Base-by-base conservation (phyloP, 2,888 invertebrate genomes). In the Hesperia comma region DNA sequence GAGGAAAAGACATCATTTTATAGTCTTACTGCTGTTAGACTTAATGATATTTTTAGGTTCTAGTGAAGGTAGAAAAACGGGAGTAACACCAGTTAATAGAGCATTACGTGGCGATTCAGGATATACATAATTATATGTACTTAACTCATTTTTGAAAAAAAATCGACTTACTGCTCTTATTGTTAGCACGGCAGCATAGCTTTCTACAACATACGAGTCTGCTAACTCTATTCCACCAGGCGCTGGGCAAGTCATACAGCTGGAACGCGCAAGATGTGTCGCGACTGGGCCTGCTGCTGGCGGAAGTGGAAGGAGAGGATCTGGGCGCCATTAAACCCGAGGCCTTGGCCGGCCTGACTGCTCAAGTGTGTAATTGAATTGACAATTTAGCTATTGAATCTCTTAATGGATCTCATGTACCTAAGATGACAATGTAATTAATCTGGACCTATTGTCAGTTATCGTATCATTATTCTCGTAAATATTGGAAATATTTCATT, bases 241-340 rank as follows among this genome's bases (percentile, higher is more conserved):
- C 85, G 74, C 73, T 92, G 21, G 92, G 92, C 0, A 91, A 87
- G 70, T 80, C 91, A 0, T 90, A 85, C 68, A 90, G 92, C 71
- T 92, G 92, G 92, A 85, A 81, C 43, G 86, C 90, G 1, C 82
- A 84, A 3, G 92, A 92, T 56, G 87, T 92, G 0, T 82, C 88
- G 1, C 82, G 87, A 1, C 74, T 92, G 8, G 92, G 92, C 0
- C 70, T 91, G 19, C 78, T 92, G 14, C 68, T 92, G 12, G 78
- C 87, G 1, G 90, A 90, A 73, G 84, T 92, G 6, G 81, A 81
- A 1, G 88, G 86, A 6, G 70, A 74, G 0, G 83, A 86, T 7
- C 77, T 92, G 2, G 81, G 80, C 58, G 75, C 84, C 5, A 84
- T 92, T 26, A 86, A 85, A 54, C 92, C 92, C 46, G 78, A 86